phyloP scores from a whole-genome alignment of 2,797 vertebrate species.

The Pachyuromys duprasi region DNA sequence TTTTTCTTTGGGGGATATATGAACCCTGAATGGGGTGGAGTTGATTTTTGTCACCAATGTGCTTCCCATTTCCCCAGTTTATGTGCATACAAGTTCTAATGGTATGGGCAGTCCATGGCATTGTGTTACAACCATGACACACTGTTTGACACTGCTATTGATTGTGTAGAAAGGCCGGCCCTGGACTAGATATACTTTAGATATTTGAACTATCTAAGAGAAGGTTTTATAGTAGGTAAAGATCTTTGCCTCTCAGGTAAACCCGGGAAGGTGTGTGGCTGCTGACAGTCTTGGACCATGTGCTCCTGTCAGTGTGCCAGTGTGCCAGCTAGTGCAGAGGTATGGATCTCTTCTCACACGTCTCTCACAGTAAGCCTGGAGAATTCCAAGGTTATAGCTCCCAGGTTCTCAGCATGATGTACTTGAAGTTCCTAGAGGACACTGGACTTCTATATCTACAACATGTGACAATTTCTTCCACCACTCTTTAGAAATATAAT shows the following conservation, averaged over 20 bases:
- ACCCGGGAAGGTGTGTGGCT: background rate
- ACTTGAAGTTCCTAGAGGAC: background rate
- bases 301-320: background rate
- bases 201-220: background rate
- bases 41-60: background rate
- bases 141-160: slow-evolving; percentile 9
- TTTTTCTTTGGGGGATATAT: background rate
- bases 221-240: slow-evolving; percentile 2
- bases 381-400: background rate
- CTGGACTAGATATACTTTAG: background rate
- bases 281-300: background rate
- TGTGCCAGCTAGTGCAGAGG: background rate
- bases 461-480: background rate
- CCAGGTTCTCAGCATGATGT: background rate
- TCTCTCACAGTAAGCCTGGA: background rate
- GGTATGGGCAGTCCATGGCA: background rate
- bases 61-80: background rate
- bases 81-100: background rate
- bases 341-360: background rate
- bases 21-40: background rate
- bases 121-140: background rate
- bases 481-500: background rate
- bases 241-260: background rate
- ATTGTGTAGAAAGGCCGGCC: slow-evolving; percentile 4
- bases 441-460: background rate